Conservation (phyloP, 2,888 invertebrate genomes). For the Lepidocyrtinus sp. region DNA sequence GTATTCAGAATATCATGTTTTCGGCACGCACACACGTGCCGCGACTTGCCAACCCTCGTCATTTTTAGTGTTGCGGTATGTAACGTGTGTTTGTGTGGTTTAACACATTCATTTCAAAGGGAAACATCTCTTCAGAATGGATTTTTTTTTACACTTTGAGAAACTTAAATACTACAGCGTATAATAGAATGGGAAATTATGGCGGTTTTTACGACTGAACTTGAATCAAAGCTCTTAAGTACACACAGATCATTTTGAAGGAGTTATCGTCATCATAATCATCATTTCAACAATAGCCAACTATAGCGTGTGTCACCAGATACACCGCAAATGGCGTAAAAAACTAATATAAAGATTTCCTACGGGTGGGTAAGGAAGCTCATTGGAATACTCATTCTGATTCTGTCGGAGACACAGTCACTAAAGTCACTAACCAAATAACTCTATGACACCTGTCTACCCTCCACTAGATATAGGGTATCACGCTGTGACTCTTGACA, state of each 20-base stretch:
- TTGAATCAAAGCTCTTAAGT: constrained; percentile 43
- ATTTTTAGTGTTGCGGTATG: too few relatives aligned
- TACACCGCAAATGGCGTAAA: not conserved
- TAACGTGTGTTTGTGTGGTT: not conserved
- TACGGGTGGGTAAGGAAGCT: not conserved
- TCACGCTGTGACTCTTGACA: constrained; percentile 28
- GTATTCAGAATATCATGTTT: too few relatives aligned
- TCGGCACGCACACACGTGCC: not conserved
- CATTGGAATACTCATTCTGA: too few relatives aligned
- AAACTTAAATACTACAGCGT: not conserved
- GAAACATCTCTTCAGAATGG: too few relatives aligned
- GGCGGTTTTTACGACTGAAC: constrained; percentile 36
- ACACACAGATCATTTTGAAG: too few relatives aligned
- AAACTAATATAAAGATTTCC: not conserved
- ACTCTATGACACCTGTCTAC: constrained; percentile 1
- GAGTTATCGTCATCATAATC: not conserved
- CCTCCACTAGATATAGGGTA: constrained; percentile 8
- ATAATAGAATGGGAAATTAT: constrained; percentile 1
- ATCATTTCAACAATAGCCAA: not conserved
- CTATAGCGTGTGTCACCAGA: not conserved
- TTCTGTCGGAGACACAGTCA: too few relatives aligned
- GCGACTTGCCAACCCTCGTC: too few relatives aligned
- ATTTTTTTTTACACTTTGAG: too few relatives aligned
- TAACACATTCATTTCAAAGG: not conserved
- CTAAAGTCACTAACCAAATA: too few relatives aligned